A percentile compares a stretch with the other conserved stretches of the same genome.
phyloP scores from a whole-genome alignment of 1,140 invertebrate species.

The Drosophila eugracilis region DNA sequence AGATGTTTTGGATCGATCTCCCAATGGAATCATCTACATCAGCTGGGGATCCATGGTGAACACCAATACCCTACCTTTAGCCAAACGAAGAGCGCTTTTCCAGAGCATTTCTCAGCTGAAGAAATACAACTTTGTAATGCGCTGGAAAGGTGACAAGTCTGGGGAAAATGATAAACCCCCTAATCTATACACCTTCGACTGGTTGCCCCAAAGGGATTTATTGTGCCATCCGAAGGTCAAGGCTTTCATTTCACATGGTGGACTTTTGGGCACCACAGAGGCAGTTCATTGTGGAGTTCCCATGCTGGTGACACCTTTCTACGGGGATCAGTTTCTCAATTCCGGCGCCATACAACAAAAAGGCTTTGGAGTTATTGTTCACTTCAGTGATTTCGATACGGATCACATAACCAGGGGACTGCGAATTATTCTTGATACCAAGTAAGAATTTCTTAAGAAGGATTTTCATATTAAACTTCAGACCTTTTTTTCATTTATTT shows the following conservation, averaged over 20 bases:
- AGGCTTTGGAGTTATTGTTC: conserved; percentile 86
- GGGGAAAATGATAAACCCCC: conserved; percentile 85
- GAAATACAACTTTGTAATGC: conserved; percentile 87
- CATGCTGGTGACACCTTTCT: conserved; percentile 89
- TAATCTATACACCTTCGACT: conserved; percentile 88
- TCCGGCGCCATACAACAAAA: conserved; percentile 86
- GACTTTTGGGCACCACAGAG: conserved; percentile 90
- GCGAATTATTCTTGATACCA: conserved; percentile 76
- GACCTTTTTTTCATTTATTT: not conserved
- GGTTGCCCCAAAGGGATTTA: conserved; percentile 90
- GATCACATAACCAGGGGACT: conserved; percentile 85
- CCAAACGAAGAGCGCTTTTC: conserved; percentile 86
- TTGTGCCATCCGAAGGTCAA: conserved; percentile 89
- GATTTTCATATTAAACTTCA: not conserved
- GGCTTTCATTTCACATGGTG: conserved; percentile 90
- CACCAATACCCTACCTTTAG: conserved; percentile 86
- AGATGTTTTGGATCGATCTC: conserved; percentile 75
- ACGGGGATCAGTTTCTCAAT: conserved; percentile 89
- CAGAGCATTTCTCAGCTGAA: conserved; percentile 86
- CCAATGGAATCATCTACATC: conserved; percentile 75
- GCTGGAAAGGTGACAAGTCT: conserved; percentile 88
- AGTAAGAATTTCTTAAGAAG: conserved; percentile 18
- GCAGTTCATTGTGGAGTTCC: conserved; percentile 90
- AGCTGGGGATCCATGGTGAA: conserved; percentile 86
- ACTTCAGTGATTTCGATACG: conserved; percentile 86